Evolutionary conservation across 2,113 vertebrate species (phyloP).

Genomic region (Ochotona curzoniae): DNA sequence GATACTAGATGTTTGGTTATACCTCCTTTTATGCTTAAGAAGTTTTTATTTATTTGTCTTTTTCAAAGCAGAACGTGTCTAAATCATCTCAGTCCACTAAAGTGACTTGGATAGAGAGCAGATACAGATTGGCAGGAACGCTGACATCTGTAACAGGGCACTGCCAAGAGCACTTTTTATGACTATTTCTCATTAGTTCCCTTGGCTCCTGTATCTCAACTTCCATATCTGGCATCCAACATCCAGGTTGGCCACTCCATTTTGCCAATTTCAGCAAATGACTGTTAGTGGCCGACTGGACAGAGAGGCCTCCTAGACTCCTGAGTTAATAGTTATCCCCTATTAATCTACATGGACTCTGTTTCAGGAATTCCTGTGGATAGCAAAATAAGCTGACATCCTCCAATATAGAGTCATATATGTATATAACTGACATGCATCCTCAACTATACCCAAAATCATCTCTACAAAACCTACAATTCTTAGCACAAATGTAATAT

Average conservation of each 20-base stretch:
- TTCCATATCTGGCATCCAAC: neutral
- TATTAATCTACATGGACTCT: too few relatives aligned
- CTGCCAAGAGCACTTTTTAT: neutral
- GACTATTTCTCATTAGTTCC: neutral
- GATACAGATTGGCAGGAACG: conserved; percentile 1
- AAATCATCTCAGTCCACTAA: neutral
- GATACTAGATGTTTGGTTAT: neutral
- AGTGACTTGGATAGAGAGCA: neutral
- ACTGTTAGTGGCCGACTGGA: neutral
- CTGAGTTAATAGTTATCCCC: neutral
- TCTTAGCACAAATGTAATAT: too few relatives aligned
- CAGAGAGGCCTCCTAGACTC: neutral
- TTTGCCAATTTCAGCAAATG: neutral
- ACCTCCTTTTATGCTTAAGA: neutral
- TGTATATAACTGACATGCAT: too few relatives aligned
- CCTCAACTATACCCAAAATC: too few relatives aligned
- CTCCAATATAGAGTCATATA: too few relatives aligned
- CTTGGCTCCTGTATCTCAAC: neutral
- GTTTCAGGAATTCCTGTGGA: too few relatives aligned
- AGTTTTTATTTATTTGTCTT: neutral
- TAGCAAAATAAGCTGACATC: too few relatives aligned
- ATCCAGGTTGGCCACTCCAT: neutral
- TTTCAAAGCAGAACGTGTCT: neutral
- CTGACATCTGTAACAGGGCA: neutral
- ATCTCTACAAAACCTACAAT: too few relatives aligned